Conservation (phyloP, 2,113 vertebrate species). For the Eurypyga helias region DNA sequence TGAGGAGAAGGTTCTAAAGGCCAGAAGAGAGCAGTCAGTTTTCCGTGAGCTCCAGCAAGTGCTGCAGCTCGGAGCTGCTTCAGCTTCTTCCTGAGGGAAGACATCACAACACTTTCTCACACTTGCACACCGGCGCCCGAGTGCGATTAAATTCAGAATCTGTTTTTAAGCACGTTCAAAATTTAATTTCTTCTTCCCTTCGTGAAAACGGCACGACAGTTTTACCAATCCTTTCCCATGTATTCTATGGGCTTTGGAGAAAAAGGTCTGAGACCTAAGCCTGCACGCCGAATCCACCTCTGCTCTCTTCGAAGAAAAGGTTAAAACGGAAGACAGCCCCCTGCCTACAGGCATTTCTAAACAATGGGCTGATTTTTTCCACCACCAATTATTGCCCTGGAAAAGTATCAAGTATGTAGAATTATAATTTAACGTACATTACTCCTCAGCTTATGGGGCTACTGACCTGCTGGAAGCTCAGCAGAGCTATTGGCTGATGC, state of each 20-base stretch:
- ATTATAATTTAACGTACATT: constrained; percentile 27
- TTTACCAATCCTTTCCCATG: accelerated
- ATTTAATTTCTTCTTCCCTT: background rate
- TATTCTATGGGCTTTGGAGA: background rate
- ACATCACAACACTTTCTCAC: background rate
- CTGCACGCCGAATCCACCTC: background rate
- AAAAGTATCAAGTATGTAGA: constrained; percentile 51
- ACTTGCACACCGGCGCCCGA: accelerated
- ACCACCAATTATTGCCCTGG: constrained; percentile 49
- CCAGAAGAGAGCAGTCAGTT: background rate
- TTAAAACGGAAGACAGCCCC: constrained; percentile 40
- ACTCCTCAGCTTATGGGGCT: background rate
- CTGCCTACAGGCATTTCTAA: constrained; percentile 33
- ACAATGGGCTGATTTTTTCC: constrained; percentile 60
- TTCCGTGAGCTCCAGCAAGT: background rate
- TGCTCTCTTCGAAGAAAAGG: constrained; percentile 10
- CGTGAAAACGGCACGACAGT: accelerated
- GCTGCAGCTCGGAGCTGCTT: background rate
- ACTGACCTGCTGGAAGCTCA: constrained; percentile 1
- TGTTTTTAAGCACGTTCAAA: accelerated
- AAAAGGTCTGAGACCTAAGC: background rate
- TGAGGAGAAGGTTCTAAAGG: background rate
- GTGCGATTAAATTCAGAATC: background rate
- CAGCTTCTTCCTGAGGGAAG: background rate
- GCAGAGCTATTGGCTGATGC: background rate